phyloP scores from a whole-genome alignment of 2,888 invertebrate species.

The Leucophenga montana region DNA sequence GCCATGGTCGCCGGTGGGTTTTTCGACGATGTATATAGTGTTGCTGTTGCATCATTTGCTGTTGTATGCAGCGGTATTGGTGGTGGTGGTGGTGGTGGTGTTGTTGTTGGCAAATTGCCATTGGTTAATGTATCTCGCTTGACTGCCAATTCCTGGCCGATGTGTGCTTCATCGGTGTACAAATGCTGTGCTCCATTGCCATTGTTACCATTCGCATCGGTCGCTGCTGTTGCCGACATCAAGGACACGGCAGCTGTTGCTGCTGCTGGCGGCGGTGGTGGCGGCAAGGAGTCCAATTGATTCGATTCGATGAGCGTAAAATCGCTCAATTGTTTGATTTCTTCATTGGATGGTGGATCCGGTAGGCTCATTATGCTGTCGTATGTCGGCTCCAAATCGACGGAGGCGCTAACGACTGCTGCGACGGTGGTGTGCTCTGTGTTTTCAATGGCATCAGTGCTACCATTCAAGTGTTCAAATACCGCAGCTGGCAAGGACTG shows the following conservation, averaged over 20 bases:
- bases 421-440: not conserved
- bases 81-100: not conserved
- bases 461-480: no score
- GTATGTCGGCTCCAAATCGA: constrained; percentile 52
- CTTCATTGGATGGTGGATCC: constrained; percentile 71
- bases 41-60: not conserved
- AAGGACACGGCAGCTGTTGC: not conserved
- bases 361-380: constrained; percentile 72
- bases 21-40: not conserved
- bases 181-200: constrained; percentile 20
- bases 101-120: constrained; percentile 5
- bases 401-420: no score
- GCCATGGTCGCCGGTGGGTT: constrained; percentile 27
- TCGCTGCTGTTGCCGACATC: constrained; percentile 28
- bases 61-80: constrained; percentile 17
- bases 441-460: no score
- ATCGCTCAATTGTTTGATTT: constrained; percentile 70
- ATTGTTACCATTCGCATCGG: constrained; percentile 18
- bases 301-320: constrained; percentile 64
- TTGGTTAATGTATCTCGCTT: constrained; percentile 1
- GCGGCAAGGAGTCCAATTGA: constrained; percentile 72
- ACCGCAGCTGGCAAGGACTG: not conserved
- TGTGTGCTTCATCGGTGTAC: not conserved
- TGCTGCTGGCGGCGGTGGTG: constrained; percentile 68
- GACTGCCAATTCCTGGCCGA: constrained; percentile 14